Base-by-base conservation (phyloP, 2,888 invertebrate genomes). In the Rhagonycha fulva region DNA sequence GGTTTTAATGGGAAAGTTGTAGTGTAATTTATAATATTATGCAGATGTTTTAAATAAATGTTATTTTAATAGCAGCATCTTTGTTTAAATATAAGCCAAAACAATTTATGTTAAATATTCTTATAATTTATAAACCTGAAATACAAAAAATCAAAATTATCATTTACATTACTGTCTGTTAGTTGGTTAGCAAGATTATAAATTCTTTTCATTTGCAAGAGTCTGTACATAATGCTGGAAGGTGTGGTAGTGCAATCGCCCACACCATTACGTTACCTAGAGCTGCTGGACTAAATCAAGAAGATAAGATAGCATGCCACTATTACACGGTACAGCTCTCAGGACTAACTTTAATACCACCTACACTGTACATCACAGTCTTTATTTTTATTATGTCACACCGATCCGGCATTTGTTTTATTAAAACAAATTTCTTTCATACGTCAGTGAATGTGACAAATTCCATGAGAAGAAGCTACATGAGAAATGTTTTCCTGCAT, bases 261-360 rank as follows among this genome's bases (percentile, higher is more conserved):
- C 75, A 75, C 78, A 70, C 75, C 70, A 30, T 30, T 67, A 71
- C 72, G 72, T 77, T 72, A 72, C 75, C 75, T 69, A 75, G 77
- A 75, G 77, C 77, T 76, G 78, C 71, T 69, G 76, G 74, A 71
- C 78, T 78, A 78, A 78, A 78, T 78, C 78, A 78, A 32, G 63
- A 60, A 71, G 78, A 78, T 78, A 78, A 78, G 78, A 78, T 78
- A 76, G 66, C 76, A 69, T 61, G 60, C 75, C 62, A 71, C 74
- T 71, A 76, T 78, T 78, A 78, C 76, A 78, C 78, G 76, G 78
- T 78, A 78, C 78, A 62, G 78, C 78, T 78, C 76, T 78, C 78
- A 76, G 74, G 76, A 70, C 76, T 67, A 76, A 70, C 73, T 69
- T 72, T 70, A 75, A 72, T 75, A 69, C 75, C 71, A 68, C 75